phyloP scores from a whole-genome alignment of 2,113 vertebrate genomes.

The Lipotes vexillifer region DNA sequence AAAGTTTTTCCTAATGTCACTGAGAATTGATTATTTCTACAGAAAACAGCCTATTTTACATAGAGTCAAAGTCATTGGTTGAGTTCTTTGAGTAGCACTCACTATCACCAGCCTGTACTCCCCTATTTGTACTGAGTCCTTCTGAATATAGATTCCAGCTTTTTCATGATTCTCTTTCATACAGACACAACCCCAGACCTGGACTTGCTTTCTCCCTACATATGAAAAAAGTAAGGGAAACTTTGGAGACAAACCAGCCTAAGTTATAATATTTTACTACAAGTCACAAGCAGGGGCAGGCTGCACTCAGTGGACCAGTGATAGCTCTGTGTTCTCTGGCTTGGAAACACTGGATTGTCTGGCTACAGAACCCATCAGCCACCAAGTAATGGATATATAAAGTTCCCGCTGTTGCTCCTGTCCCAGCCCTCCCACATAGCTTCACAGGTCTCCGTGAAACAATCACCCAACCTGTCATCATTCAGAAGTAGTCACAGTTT shows the following conservation, averaged over 20 bases:
- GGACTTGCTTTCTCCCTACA: not conserved
- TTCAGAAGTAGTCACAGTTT: slow-evolving; percentile 72
- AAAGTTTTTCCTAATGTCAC: not conserved
- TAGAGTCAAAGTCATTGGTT: not conserved
- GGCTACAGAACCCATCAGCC: not conserved
- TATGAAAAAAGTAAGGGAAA: not conserved
- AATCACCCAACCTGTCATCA: slow-evolving; percentile 38
- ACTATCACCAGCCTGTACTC: not conserved
- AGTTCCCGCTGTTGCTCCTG: slow-evolving; percentile 16
- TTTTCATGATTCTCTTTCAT: not conserved
- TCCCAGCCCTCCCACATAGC: not conserved
- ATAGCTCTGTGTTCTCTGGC: not conserved
- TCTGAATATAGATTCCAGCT: not conserved
- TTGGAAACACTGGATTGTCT: not conserved
- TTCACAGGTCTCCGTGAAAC: slow-evolving; percentile 17
- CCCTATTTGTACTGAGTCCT: not conserved
- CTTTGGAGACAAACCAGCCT: not conserved
- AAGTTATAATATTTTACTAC: not conserved
- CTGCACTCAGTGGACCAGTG: slow-evolving; percentile 21
- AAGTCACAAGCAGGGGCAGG: slow-evolving; percentile 74
- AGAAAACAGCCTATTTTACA: not conserved
- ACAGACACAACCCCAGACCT: not conserved
- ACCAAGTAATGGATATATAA: slow-evolving; percentile 25
- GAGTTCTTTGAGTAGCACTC: not conserved
- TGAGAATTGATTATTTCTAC: not conserved